Conservation (phyloP, 1,140 invertebrate genomes). For the Procambarus clarkii region DNA sequence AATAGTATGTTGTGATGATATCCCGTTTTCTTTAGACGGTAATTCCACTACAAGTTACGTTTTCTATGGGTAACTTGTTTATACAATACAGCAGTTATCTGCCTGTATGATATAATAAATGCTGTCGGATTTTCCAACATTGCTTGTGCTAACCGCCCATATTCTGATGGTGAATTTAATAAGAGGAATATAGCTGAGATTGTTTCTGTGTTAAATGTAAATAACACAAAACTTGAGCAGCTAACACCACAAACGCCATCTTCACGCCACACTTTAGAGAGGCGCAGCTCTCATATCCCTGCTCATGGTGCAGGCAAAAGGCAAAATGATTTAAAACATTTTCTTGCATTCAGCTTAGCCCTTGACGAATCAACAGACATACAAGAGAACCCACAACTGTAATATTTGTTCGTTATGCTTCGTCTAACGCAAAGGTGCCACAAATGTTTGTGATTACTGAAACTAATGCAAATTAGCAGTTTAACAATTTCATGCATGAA, state of each 20-base stretch:
- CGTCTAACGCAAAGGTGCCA: constrained; percentile 21
- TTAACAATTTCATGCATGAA: too few relatives aligned
- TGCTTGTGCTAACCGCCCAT: constrained; percentile 57
- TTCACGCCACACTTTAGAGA: constrained; percentile 8
- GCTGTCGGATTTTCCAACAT: too few relatives aligned
- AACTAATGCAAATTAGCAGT: too few relatives aligned
- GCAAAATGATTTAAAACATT: constrained; percentile 39
- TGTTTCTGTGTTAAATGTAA: constrained; percentile 59
- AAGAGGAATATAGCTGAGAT: constrained; percentile 58
- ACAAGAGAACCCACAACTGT: constrained; percentile 38
- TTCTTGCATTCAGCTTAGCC: constrained; percentile 37
- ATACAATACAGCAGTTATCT: too few relatives aligned
- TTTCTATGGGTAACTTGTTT: too few relatives aligned
- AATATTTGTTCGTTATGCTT: constrained; percentile 51
- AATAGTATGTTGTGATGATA: too few relatives aligned
- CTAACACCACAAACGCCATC: constrained; percentile 22
- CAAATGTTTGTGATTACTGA: too few relatives aligned
- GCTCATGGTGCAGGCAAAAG: constrained; percentile 4
- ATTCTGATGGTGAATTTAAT: constrained; percentile 62
- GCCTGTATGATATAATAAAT: too few relatives aligned
- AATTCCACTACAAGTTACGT: too few relatives aligned
- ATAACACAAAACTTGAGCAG: constrained; percentile 59
- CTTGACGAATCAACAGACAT: background rate
- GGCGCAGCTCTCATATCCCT: too few relatives aligned
- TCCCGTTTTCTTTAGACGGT: too few relatives aligned